Conservation (phyloP, 30 jellyfish, hydroid and myxozoan species). For the Hydractinia echinata region DNA sequence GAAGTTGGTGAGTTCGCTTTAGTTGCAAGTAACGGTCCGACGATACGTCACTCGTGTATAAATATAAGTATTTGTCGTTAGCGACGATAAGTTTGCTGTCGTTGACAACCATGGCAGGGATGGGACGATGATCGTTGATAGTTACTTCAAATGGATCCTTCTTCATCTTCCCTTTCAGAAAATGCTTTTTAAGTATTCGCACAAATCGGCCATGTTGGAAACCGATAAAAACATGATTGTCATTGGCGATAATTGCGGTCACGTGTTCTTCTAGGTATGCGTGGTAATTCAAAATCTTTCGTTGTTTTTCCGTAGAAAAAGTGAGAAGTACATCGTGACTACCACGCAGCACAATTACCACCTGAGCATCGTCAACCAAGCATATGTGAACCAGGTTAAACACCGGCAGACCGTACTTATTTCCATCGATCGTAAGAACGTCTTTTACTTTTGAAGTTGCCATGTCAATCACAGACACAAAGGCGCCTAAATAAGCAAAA, state of each 20-base stretch:
- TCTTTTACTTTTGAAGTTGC: constrained; percentile 23
- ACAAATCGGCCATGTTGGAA: constrained; percentile 52
- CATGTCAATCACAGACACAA: constrained; percentile 45
- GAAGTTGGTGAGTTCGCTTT: background rate
- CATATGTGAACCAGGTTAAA: constrained; percentile 12
- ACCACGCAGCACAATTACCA: constrained; percentile 67
- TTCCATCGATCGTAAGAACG: constrained; percentile 19
- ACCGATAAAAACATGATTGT: constrained; percentile 57
- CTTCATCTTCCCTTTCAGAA: constrained; percentile 52
- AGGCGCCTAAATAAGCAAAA: constrained; percentile 43
- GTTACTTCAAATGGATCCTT: background rate
- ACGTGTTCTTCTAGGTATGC: constrained; percentile 38
- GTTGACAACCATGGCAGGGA: constrained; percentile 40
- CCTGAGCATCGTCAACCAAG: constrained; percentile 36
- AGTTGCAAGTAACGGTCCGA: background rate
- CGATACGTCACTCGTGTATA: background rate
- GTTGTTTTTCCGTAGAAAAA: constrained; percentile 32
- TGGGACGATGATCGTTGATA: constrained; percentile 36
- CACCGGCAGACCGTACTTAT: constrained; percentile 2
- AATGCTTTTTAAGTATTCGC: constrained; percentile 41
- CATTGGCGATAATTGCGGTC: constrained; percentile 43
- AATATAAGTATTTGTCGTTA: constrained; percentile 20
- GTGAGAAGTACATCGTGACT: constrained; percentile 51
- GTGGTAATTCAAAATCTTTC: constrained; percentile 27
- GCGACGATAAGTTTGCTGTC: background rate